A percentile compares a stretch with the other conserved stretches of the same genome.
These are phyloP conservation scores for Catagonus wagneri DNA, from an alignment of 2,113 vertebrate species.

Conservation along the genomic window DNA sequence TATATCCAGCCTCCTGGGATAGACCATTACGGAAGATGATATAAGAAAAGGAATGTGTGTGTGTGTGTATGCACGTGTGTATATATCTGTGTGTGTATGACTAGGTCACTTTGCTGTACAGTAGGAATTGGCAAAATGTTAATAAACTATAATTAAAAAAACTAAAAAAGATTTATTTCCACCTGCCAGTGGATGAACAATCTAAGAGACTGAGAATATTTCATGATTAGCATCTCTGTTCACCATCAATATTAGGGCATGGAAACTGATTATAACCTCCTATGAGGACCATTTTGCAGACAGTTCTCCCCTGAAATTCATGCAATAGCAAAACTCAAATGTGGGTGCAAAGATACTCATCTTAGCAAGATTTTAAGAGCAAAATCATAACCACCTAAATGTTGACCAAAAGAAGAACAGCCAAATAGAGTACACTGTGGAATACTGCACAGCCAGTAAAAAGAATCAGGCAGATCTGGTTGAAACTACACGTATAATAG, in stretches of 20 bases:
- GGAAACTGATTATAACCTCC: background rate
- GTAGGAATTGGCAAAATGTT: too few relatives aligned
- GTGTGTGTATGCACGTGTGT: too few relatives aligned
- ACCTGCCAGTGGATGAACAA: background rate
- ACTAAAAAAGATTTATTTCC: background rate
- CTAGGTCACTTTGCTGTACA: too few relatives aligned
- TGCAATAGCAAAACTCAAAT: background rate
- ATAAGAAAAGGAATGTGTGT: too few relatives aligned
- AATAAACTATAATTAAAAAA: too few relatives aligned
- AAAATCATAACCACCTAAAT: conserved; percentile 2
- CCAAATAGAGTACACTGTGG: background rate
- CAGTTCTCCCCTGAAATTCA: background rate
- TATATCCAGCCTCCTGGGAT: too few relatives aligned
- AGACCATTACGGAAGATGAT: too few relatives aligned
- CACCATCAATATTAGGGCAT: background rate
- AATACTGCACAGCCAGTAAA: background rate
- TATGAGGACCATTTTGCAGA: background rate
- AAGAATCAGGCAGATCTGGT: background rate
- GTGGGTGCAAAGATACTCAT: background rate
- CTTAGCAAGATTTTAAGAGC: background rate
- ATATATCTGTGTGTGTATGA: too few relatives aligned
- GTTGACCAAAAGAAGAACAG: background rate
- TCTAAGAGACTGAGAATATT: background rate
- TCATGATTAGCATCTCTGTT: background rate
- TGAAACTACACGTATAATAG: background rate